Evolutionary conservation across 2,888 invertebrate genomes (phyloP).

Genomic region (Drosophila mimetica): DNA sequence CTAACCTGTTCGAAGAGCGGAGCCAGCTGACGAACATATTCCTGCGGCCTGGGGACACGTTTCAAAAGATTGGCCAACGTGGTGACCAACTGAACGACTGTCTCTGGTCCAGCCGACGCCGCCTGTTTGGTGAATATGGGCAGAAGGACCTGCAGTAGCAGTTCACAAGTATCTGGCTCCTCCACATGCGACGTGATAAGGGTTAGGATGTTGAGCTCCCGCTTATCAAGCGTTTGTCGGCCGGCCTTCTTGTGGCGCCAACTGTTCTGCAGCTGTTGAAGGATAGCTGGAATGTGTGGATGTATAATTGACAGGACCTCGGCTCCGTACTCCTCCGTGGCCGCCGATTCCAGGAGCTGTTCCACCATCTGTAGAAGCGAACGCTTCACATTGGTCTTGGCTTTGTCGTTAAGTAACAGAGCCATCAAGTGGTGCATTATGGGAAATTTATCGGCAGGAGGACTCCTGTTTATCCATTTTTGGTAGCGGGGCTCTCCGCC

Average conservation of each 20-base stretch:
- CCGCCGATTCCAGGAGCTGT: slow-evolving; percentile 87
- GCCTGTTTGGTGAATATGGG: slow-evolving; percentile 89
- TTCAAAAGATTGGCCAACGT: slow-evolving; percentile 91
- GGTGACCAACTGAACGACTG: slow-evolving; percentile 88
- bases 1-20: slow-evolving; percentile 89
- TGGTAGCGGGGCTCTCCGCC: slow-evolving; percentile 92
- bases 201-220: slow-evolving; percentile 90
- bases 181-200: slow-evolving; percentile 90
- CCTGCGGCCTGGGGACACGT: slow-evolving; percentile 87
- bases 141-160: slow-evolving; percentile 88
- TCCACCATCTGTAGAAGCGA: slow-evolving; percentile 90
- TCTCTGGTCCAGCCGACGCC: slow-evolving; percentile 88
- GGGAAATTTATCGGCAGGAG: slow-evolving; percentile 84
- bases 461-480: slow-evolving; percentile 87
- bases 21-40: slow-evolving; percentile 89
- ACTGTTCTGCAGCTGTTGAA: slow-evolving; percentile 89
- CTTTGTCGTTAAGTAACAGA: slow-evolving; percentile 89
- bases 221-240: slow-evolving; percentile 86
- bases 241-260: slow-evolving; percentile 86
- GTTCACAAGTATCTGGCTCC: slow-evolving; percentile 88
- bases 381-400: slow-evolving; percentile 87
- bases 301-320: slow-evolving; percentile 86
- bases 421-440: slow-evolving; percentile 88
- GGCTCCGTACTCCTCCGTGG: slow-evolving; percentile 85
- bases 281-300: slow-evolving; percentile 89